phyloP scores from a whole-genome alignment of 2,797 vertebrate species.

The Dallia pectoralis region DNA sequence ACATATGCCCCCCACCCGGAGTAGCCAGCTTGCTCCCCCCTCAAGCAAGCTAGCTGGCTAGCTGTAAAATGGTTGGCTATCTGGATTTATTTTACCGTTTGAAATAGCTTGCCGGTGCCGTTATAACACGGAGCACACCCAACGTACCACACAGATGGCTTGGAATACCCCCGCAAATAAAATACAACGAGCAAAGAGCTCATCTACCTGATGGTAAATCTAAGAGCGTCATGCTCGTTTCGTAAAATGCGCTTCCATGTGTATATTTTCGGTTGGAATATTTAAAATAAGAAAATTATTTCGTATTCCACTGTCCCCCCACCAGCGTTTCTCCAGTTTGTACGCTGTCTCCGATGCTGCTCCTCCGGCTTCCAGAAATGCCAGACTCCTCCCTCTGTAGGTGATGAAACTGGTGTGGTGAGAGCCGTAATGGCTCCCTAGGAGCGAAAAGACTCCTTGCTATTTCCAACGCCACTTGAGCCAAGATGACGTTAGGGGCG shows the following conservation, averaged over 20 bases:
- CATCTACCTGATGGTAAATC: conserved; percentile 56
- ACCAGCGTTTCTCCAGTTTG: conserved; percentile 57
- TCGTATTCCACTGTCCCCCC: conserved; percentile 42
- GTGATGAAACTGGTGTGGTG: conserved; percentile 63
- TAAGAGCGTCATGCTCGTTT: conserved; percentile 45
- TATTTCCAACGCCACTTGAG: conserved; percentile 35
- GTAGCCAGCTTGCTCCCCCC: conserved; percentile 45
- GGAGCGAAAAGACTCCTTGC: conserved; percentile 26
- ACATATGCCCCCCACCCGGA: conserved; percentile 33
- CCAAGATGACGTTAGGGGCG: conserved; percentile 68
- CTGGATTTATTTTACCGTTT: conserved; percentile 37
- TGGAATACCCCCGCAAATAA: conserved; percentile 50
- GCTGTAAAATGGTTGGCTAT: conserved; percentile 50
- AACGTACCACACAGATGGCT: conserved; percentile 55
- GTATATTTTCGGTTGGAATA: conserved; percentile 12
- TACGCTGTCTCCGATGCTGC: conserved; percentile 61
- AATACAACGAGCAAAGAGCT: conserved; percentile 41
- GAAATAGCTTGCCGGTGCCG: conserved; percentile 55
- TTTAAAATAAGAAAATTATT: conserved; percentile 30
- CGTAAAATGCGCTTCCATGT: conserved; percentile 22
- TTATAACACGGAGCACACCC: conserved; percentile 60
- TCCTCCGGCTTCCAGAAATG: conserved; percentile 72
- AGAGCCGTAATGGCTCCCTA: conserved; percentile 50
- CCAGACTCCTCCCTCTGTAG: conserved; percentile 72
- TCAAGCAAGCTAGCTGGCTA: conserved; percentile 49